phyloP scores from a whole-genome alignment of 2,888 invertebrate species.

The Dicycla oo region DNA sequence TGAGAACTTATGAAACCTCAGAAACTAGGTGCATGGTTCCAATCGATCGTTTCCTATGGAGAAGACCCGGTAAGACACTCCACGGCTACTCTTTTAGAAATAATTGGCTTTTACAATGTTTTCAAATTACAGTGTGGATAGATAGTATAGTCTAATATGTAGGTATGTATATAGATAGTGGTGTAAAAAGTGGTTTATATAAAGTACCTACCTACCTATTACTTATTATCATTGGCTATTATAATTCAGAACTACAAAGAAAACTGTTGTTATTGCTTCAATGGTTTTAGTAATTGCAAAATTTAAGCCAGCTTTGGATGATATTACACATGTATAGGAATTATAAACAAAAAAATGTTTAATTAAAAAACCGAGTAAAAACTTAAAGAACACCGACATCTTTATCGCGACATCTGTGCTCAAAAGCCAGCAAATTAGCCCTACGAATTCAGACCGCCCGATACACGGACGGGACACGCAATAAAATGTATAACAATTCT shows the following conservation, averaged over 20 bases:
- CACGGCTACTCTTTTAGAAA: too few relatives aligned
- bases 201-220: too few relatives aligned
- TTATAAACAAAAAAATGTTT: slow-evolving; percentile 4
- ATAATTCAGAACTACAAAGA: background rate
- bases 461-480: slow-evolving; percentile 83
- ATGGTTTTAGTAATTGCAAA: too few relatives aligned
- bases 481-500: slow-evolving; percentile 89
- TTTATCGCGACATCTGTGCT: slow-evolving; percentile 84
- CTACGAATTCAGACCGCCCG: slow-evolving; percentile 78
- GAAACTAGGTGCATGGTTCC: too few relatives aligned
- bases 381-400: slow-evolving; percentile 68
- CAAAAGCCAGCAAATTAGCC: slow-evolving; percentile 84
- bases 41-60: too few relatives aligned
- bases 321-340: background rate
- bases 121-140: too few relatives aligned
- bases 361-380: slow-evolving; percentile 27
- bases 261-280: background rate
- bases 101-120: too few relatives aligned
- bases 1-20: too few relatives aligned
- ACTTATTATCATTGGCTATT: background rate
- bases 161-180: too few relatives aligned
- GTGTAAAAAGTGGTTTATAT: too few relatives aligned
- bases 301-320: background rate
- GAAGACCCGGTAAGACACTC: too few relatives aligned
- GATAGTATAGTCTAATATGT: too few relatives aligned